Percentiles rank a stretch among this genome's conserved stretches.
Evolutionary conservation across 2,113 vertebrate species (phyloP).

Genomic region (Okapia johnstoni): DNA sequence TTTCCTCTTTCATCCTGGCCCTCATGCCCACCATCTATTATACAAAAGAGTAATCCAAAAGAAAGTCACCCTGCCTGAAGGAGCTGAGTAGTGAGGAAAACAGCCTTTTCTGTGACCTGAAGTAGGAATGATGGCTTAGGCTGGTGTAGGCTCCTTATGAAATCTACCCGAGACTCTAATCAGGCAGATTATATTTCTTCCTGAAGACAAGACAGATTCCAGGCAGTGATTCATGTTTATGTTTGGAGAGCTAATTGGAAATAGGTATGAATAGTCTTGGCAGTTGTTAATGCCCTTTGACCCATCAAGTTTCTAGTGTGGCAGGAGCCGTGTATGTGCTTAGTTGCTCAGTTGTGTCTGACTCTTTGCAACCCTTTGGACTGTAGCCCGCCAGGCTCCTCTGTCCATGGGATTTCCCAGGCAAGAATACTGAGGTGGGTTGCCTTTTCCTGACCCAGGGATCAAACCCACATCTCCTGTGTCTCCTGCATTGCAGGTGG

Average conservation of each 20-base stretch:
- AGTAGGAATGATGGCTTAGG: not conserved
- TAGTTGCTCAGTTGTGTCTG: not conserved
- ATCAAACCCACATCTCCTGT: not conserved
- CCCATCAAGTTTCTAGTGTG: not conserved
- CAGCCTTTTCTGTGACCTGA: not conserved
- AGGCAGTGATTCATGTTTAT: not conserved
- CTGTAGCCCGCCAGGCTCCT: rapidly evolving
- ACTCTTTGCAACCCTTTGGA: not conserved
- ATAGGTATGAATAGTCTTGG: not conserved
- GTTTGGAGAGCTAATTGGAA: not conserved
- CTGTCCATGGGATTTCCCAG: not conserved
- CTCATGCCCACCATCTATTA: not conserved
- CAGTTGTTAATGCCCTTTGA: not conserved
- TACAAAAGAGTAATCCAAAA: not conserved
- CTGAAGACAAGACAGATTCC: not conserved
- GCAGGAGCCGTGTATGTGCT: not conserved
- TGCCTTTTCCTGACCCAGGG: not conserved
- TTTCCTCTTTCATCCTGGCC: not conserved
- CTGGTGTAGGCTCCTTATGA: not conserved
- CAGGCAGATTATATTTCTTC: not conserved
- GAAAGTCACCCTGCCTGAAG: not conserved
- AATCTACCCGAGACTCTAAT: not conserved
- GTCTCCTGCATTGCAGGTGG: not conserved
- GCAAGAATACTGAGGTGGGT: not conserved
- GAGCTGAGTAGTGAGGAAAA: not conserved